These are phyloP conservation scores for Tricholauxania praeusta DNA, from an alignment of 2,888 invertebrate genomes.

Conservation along the genomic window DNA sequence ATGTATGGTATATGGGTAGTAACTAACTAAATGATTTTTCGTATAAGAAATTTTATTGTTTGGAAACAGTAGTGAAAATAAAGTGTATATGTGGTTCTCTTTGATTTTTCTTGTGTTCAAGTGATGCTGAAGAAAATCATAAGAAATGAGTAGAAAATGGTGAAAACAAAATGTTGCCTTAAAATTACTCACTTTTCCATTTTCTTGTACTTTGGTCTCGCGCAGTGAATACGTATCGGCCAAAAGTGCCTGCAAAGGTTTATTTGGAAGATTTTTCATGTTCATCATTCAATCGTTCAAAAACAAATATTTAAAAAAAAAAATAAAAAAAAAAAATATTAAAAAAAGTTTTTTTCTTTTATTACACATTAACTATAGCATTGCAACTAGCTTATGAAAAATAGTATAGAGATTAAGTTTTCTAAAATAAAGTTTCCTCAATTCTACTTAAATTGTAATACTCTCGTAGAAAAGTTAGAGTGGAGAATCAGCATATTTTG, in stretches of 20 bases:
- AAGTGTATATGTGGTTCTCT: not conserved
- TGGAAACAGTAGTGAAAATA: not conserved
- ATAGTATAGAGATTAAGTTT: too few species aligned
- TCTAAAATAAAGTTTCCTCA: too few species aligned
- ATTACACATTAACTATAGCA: not conserved
- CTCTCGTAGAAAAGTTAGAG: too few species aligned
- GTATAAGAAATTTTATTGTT: not conserved
- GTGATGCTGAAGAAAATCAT: not conserved
- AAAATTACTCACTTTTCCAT: constrained; percentile 79
- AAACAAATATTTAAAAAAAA: constrained; percentile 36
- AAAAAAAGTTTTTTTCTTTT: not conserved
- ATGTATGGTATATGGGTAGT: not conserved
- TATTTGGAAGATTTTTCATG: constrained; percentile 51
- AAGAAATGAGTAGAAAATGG: not conserved
- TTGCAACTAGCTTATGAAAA: too few species aligned
- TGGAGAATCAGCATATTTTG: too few species aligned
- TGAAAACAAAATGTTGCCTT: constrained; percentile 23
- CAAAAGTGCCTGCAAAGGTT: constrained; percentile 73
- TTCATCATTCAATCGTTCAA: constrained; percentile 20
- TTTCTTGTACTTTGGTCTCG: constrained; percentile 82
- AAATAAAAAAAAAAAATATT: constrained; percentile 19
- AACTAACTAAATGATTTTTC: constrained; percentile 22
- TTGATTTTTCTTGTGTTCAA: too few species aligned
- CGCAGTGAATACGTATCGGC: constrained; percentile 72
- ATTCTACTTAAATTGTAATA: too few species aligned